Conservation (phyloP, 2,888 invertebrate genomes). For the Geophilus truncorum region DNA sequence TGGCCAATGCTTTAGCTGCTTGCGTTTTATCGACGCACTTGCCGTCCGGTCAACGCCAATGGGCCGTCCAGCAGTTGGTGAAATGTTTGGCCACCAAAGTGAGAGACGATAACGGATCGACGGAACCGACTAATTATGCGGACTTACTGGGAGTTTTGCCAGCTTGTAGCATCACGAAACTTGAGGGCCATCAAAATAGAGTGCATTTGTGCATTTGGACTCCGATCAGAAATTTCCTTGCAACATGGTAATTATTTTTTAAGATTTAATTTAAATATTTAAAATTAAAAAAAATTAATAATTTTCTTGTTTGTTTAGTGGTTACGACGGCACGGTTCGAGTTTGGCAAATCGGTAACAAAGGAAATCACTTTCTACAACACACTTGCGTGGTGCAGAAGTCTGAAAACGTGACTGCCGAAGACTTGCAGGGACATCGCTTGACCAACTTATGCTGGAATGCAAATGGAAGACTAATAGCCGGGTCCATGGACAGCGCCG, state of each 20-base stretch:
- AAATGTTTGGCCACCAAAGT: constrained; percentile 51
- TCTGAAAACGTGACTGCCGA: constrained; percentile 53
- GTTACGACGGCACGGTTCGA: constrained; percentile 59
- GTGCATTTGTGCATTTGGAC: constrained; percentile 53
- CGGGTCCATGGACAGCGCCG: constrained; percentile 56
- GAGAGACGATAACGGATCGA: constrained; percentile 41
- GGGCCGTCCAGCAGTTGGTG: constrained; percentile 60
- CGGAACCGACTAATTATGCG: constrained; percentile 52
- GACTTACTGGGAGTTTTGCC: constrained; percentile 54
- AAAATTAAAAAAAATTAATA: too few species aligned
- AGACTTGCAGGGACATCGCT: constrained; percentile 53
- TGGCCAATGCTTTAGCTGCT: constrained; percentile 59
- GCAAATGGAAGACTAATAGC: constrained; percentile 55
- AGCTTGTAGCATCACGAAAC: constrained; percentile 47
- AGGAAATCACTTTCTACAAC: constrained; percentile 51
- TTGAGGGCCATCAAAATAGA: constrained; percentile 58
- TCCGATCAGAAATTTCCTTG: constrained; percentile 51
- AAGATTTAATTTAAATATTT: background rate
- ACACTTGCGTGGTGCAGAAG: constrained; percentile 56
- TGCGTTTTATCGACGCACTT: constrained; percentile 57
- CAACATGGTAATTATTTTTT: constrained; percentile 51
- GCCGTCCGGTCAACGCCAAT: constrained; percentile 55
- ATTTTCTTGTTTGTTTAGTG: constrained; percentile 46
- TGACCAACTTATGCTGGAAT: constrained; percentile 55
- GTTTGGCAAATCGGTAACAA: constrained; percentile 54